A percentile compares a stretch with the other conserved stretches of the same genome.
These are phyloP conservation scores for Pithys albifrons DNA, from an alignment of 2,113 vertebrate species.

Conservation along the genomic window DNA sequence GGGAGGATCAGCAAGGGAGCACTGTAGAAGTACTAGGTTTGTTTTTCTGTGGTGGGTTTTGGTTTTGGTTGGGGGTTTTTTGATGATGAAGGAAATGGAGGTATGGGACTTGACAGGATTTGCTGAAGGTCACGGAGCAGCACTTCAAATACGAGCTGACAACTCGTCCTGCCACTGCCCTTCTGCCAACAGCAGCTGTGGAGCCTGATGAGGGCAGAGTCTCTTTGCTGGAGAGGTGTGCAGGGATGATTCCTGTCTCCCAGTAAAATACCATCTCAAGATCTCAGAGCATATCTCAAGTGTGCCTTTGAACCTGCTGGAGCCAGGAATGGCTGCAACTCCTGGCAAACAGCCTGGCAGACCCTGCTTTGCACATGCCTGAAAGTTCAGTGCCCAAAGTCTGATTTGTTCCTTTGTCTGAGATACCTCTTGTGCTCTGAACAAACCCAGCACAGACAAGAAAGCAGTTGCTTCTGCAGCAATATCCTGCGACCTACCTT, in stretches of 20 bases:
- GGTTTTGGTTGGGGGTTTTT: background rate
- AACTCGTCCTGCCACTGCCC: background rate
- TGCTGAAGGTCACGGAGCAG: background rate
- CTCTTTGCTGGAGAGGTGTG: background rate
- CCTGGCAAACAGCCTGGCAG: background rate
- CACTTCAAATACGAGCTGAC: background rate
- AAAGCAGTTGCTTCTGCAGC: background rate
- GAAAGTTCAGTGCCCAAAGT: background rate
- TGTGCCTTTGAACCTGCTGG: background rate
- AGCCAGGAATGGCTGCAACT: background rate
- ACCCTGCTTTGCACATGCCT: rapidly evolving
- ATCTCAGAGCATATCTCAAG: background rate
- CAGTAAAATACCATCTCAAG: background rate
- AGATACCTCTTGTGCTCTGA: background rate
- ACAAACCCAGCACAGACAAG: background rate
- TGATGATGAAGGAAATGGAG: background rate
- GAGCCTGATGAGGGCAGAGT: background rate
- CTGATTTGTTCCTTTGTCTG: background rate
- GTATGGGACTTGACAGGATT: background rate
- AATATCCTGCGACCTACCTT: background rate
- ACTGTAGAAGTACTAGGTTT: background rate
- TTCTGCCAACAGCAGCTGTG: rapidly evolving
- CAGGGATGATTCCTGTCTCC: background rate
- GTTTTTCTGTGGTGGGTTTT: background rate
- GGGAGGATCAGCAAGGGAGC: slow-evolving; percentile 15